phyloP scores from a whole-genome alignment of 2,888 invertebrate species.

The Cyclophora albipunctata region DNA sequence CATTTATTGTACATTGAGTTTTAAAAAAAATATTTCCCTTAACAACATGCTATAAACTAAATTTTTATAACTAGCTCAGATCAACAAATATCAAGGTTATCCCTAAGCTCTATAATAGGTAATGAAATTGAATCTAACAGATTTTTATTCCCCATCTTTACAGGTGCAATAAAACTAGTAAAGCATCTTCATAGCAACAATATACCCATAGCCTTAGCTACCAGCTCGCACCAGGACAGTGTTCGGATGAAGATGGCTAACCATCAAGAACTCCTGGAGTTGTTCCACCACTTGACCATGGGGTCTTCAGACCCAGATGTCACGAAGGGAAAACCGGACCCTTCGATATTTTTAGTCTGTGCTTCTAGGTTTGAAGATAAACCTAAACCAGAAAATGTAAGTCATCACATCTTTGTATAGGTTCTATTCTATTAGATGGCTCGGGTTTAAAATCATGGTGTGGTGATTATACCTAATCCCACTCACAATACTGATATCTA shows the following conservation, averaged over 20 bases:
- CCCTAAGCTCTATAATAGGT: no score
- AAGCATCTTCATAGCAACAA: constrained; percentile 81
- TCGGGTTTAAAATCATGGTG: no score
- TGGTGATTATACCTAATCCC: no score
- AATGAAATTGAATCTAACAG: no score
- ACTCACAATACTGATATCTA: no score
- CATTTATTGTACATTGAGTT: no score
- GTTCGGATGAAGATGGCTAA: constrained; percentile 81
- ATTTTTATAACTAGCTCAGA: no score
- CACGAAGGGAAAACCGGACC: constrained; percentile 88
- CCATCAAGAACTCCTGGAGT: constrained; percentile 78
- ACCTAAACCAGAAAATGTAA: constrained; percentile 76
- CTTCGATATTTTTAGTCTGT: constrained; percentile 88
- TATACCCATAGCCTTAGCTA: constrained; percentile 90
- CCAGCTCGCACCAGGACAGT: constrained; percentile 84
- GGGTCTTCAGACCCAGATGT: constrained; percentile 90
- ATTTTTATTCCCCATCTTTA: constrained; percentile 18
- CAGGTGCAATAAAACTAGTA: constrained; percentile 85
- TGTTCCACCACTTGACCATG: constrained; percentile 85
- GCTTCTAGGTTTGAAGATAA: constrained; percentile 82
- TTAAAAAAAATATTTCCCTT: no score
- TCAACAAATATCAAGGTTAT: no score
- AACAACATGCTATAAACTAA: no score
- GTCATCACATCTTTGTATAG: constrained; percentile 11
- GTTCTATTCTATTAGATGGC: no score